phyloP scores from a whole-genome alignment of 2,113 vertebrate genomes.

The Emydocephalus ijimae region DNA sequence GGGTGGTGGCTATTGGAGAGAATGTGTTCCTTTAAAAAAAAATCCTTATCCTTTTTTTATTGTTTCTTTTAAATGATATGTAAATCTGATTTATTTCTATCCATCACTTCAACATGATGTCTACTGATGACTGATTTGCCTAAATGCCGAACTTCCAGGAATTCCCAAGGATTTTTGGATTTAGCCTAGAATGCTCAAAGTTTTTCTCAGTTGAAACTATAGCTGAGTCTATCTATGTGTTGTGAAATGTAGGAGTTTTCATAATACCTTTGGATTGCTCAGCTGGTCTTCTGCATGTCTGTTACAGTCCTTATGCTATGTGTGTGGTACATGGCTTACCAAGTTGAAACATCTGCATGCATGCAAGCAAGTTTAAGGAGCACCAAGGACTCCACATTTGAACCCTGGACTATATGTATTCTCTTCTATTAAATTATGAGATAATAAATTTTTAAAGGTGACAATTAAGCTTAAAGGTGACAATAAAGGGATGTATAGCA shows the following conservation, averaged over 20 bases:
- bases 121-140: neutral
- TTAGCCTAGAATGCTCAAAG: neutral
- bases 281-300: neutral
- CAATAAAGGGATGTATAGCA: neutral
- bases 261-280: neutral
- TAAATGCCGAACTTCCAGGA: neutral
- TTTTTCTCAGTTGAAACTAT: neutral
- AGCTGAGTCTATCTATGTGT: neutral
- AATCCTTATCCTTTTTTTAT: neutral
- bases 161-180: neutral
- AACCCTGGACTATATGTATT: neutral
- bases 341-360: neutral
- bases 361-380: neutral
- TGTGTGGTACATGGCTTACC: neutral
- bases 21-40: neutral
- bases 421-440: neutral
- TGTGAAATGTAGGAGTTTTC: neutral
- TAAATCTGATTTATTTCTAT: neutral
- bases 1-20: neutral
- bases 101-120: neutral
- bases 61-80: neutral
- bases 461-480: neutral
- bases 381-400: neutral
- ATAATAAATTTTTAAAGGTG: neutral
- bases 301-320: neutral